Conservation (phyloP, 2,888 invertebrate genomes). For the Polydesmus complanatus region DNA sequence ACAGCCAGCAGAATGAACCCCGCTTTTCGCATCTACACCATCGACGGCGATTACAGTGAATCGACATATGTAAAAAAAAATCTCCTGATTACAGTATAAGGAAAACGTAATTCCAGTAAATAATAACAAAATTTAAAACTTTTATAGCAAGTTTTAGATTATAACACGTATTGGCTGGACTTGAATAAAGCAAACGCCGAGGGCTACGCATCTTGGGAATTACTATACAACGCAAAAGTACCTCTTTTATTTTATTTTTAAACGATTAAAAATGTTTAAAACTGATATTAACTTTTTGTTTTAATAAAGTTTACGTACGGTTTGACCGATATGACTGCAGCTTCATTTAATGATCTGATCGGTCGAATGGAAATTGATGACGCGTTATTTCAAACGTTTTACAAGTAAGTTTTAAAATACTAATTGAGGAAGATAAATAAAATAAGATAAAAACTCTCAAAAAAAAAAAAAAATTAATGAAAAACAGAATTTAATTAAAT, state of each 20-base stretch:
- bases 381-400: slow-evolving; percentile 72
- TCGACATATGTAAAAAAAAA: slow-evolving; percentile 65
- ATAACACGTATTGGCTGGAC: slow-evolving; percentile 93
- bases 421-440: neutral
- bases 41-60: slow-evolving; percentile 78
- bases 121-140: too few relatives aligned
- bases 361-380: slow-evolving; percentile 76
- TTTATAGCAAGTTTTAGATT: slow-evolving; percentile 69
- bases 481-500: too few relatives aligned
- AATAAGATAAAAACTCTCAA: neutral
- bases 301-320: slow-evolving; percentile 70
- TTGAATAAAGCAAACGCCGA: slow-evolving; percentile 68
- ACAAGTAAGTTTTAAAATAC: slow-evolving; percentile 52
- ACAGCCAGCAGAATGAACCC: slow-evolving; percentile 87
- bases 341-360: slow-evolving; percentile 81
- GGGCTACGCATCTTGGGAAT: slow-evolving; percentile 60
- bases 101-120: too few relatives aligned
- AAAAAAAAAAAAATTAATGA: too few relatives aligned
- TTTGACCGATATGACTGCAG: slow-evolving; percentile 67
- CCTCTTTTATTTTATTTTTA: neutral
- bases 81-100: too few relatives aligned
- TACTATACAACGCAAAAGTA: slow-evolving; percentile 55
- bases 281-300: neutral
- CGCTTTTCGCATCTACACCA: slow-evolving; percentile 86
- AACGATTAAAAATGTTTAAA: too few relatives aligned